Conservation (phyloP, 2,797 vertebrate genomes). For the Neoniphon sammara region DNA sequence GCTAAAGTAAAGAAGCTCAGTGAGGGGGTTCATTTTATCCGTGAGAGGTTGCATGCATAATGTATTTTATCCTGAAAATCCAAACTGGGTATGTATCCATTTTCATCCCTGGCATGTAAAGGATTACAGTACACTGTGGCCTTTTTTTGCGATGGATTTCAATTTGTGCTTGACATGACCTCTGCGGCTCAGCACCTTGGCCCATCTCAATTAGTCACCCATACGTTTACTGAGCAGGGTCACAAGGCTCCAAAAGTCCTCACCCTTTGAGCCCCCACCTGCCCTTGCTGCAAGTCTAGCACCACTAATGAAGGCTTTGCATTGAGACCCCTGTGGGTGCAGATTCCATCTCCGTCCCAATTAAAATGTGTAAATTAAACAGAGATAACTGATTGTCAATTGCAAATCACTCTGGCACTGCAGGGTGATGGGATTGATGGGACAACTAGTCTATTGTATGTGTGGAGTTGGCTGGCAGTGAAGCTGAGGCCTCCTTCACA, state of each 20-base stretch:
- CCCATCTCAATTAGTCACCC: conserved; percentile 81
- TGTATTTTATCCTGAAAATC: conserved; percentile 37
- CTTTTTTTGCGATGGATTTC: conserved; percentile 59
- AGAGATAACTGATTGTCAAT: conserved; percentile 68
- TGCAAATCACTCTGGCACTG: conserved; percentile 48
- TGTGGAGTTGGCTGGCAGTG: background rate
- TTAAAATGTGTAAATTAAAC: conserved; percentile 85
- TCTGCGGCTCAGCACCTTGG: conserved; percentile 59
- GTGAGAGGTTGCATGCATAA: conserved; percentile 56
- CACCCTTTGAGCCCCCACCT: conserved; percentile 66
- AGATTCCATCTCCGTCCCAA: conserved; percentile 73
- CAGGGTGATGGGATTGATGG: conserved; percentile 21
- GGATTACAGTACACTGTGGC: conserved; percentile 39
- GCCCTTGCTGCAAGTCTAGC: conserved; percentile 61
- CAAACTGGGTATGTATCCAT: conserved; percentile 15
- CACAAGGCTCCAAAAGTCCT: conserved; percentile 61
- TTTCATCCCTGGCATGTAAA: conserved; percentile 29
- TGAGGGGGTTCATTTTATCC: conserved; percentile 44
- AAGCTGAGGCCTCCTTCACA: background rate
- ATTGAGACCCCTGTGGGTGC: conserved; percentile 66
- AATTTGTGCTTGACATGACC: conserved; percentile 69
- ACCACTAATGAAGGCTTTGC: conserved; percentile 80
- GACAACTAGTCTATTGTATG: conserved; percentile 1
- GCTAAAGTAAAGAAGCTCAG: conserved; percentile 55
- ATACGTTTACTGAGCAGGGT: conserved; percentile 74